Evolutionary conservation across 2,888 invertebrate species (phyloP).

Genomic region (Lasioglossum morio): DNA sequence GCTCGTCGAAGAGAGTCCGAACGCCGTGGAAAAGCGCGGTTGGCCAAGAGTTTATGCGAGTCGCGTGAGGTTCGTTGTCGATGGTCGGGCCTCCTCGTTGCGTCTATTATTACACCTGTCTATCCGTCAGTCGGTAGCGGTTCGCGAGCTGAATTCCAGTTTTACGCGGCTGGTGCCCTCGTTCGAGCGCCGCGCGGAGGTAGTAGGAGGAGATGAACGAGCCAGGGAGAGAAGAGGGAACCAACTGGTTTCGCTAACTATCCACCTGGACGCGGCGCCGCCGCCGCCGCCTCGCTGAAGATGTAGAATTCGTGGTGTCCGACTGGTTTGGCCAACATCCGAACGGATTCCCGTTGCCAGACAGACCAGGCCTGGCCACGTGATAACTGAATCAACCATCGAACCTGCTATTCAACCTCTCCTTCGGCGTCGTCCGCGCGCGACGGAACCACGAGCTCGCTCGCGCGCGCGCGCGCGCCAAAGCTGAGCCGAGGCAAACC

Average conservation of each 20-base stretch:
- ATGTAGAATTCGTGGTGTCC: conserved; percentile 72
- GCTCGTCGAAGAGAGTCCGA: neutral
- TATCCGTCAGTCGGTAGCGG: conserved; percentile 68
- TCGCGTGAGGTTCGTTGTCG: conserved; percentile 49
- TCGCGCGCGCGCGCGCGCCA: neutral
- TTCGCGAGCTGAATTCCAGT: conserved; percentile 78
- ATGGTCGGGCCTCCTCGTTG: conserved; percentile 76
- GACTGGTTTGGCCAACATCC: conserved; percentile 67
- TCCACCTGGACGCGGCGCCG: conserved; percentile 64
- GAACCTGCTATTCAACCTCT: conserved; percentile 68
- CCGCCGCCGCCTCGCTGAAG: conserved; percentile 29
- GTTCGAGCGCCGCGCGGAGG: conserved; percentile 40
- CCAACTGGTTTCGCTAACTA: conserved; percentile 70
- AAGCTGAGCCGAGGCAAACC: neutral
- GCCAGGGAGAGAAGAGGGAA: conserved; percentile 66
- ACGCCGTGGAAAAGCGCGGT: neutral
- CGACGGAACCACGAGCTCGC: conserved; percentile 11
- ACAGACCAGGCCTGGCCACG: conserved; percentile 36
- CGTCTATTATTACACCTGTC: conserved; percentile 82
- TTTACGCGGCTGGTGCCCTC: conserved; percentile 72
- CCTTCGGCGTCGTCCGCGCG: conserved; percentile 29
- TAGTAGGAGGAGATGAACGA: conserved; percentile 71
- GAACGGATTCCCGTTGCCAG: conserved; percentile 55
- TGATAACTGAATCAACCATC: conserved; percentile 68
- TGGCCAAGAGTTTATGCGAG: neutral